Conservation (phyloP, 2,797 vertebrate species). For the Sandelia bainsii region DNA sequence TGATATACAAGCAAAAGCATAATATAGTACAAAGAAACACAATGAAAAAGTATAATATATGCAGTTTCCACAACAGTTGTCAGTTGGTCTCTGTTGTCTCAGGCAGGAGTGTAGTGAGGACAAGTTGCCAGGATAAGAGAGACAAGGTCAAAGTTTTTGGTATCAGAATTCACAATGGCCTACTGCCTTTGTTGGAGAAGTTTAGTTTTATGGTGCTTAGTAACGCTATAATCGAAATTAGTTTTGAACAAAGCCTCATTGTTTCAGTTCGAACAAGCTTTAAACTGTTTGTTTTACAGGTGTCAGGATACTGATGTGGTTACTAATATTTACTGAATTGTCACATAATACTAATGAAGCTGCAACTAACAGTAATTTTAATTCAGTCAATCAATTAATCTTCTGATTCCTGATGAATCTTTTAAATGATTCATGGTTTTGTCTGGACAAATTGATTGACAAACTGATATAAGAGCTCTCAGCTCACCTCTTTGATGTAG, state of each 20-base stretch:
- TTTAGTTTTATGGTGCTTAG: conserved; percentile 44
- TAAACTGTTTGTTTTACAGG: conserved; percentile 30
- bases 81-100: conserved; percentile 5
- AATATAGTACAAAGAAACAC: too few relatives aligned
- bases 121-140: conserved; percentile 37
- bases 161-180: conserved; percentile 24
- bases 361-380: background rate
- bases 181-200: conserved; percentile 36
- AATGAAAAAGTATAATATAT: too few relatives aligned
- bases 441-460: background rate
- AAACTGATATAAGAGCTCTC: too few relatives aligned
- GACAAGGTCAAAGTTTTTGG: conserved; percentile 22
- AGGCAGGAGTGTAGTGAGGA: background rate
- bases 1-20: too few relatives aligned
- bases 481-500: conserved; percentile 5
- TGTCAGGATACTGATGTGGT: conserved; percentile 17
- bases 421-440: background rate
- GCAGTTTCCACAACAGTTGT: too few relatives aligned
- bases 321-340: background rate
- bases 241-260: conserved; percentile 35
- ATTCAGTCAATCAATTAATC: background rate
- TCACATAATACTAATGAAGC: background rate
- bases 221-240: conserved; percentile 20
- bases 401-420: background rate
- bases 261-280: conserved; percentile 30